Evolutionary conservation across 2,113 vertebrate species (phyloP).

Genomic region (Microtus montanus): DNA sequence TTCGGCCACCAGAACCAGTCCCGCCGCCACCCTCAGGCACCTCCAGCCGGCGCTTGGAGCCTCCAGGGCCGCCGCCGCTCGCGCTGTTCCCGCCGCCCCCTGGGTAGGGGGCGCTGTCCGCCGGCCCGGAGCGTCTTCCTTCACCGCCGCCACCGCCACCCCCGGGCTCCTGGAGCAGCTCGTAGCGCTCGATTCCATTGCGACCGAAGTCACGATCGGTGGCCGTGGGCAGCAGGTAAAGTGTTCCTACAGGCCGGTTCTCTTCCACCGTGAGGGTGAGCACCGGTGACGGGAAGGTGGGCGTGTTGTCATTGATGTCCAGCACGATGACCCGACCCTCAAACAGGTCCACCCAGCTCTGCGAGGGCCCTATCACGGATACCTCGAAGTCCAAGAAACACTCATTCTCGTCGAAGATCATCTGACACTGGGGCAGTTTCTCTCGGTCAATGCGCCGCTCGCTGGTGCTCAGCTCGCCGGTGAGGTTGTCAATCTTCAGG

Average conservation of each 20-base stretch:
- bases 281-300: conserved; percentile 97
- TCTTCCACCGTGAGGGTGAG: conserved; percentile 98
- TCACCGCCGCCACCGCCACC: conserved; percentile 84
- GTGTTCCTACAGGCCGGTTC: conserved; percentile 97
- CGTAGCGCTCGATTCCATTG: conserved; percentile 98
- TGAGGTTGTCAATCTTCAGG: conserved; percentile 99
- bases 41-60: conserved; percentile 88
- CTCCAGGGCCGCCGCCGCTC: conserved; percentile 66
- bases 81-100: conserved; percentile 73
- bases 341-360: conserved; percentile 99
- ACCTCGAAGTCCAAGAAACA: conserved; percentile 99
- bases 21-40: conserved; percentile 86
- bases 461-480: conserved; percentile 97
- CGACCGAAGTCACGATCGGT: conserved; percentile 98
- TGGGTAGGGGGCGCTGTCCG: conserved; percentile 76
- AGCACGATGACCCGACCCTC: conserved; percentile 97
- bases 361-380: conserved; percentile 97
- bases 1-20: conserved; percentile 85
- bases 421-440: conserved; percentile 99
- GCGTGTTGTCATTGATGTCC: conserved; percentile 99
- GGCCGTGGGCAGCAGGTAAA: conserved; percentile 97
- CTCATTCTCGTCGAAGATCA: conserved; percentile 99
- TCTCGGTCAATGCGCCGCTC: conserved; percentile 98
- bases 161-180: conserved; percentile 95
- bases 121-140: conserved; percentile 59